Base-by-base conservation (phyloP, 2,888 invertebrate genomes). In the Polylopha cassiicola region DNA sequence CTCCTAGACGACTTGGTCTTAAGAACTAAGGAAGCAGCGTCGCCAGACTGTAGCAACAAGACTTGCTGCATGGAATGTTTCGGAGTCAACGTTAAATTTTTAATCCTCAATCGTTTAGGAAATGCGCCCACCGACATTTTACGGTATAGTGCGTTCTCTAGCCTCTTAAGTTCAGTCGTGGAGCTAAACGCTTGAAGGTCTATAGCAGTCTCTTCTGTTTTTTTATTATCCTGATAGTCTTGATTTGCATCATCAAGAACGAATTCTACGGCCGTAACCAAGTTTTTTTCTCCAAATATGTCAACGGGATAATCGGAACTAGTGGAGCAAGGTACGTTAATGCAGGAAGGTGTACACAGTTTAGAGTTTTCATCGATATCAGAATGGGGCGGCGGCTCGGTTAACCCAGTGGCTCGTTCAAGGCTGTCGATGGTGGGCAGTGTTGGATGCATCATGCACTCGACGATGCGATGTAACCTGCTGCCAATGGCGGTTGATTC, bases 41-140 rank as follows among this genome's bases (percentile, higher is more conserved):
- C 80, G 11, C 79, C 76, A 2, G 78, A 71, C 28, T 77, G 74
- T 18, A 76, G 47, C 10, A 75, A 47, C 17, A 74, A 55, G 14
- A 67, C 44, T 43, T 68, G 65, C 31, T 72, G 70, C 47, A 58
- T 44, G 3, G 80, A 77, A 37, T 66, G 66, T 47, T 76, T 75
- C 1, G 80, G 75, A 3, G 75, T 69, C 32, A 78, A 55, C 1
- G 70, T 73, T 23, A 74, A 52, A 28, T 74, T 73, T 51, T 74
- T 73, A 1, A 73, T 55, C 44, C 67, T 65, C 43, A 73, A 51
- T 5, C 70, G 65, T 37, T 76, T 76, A 18, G 64, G 68, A 48
- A 77, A 73, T 3, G 61, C 46, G 2, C 73, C 73, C 9, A 52
- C 50, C 1, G 75, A 61, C 14, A 73, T 50, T 39, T 61, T 64